phyloP scores from a whole-genome alignment of 30 jellyfish, hydroid and myxozoan genomes.

The Mastigias papua region DNA sequence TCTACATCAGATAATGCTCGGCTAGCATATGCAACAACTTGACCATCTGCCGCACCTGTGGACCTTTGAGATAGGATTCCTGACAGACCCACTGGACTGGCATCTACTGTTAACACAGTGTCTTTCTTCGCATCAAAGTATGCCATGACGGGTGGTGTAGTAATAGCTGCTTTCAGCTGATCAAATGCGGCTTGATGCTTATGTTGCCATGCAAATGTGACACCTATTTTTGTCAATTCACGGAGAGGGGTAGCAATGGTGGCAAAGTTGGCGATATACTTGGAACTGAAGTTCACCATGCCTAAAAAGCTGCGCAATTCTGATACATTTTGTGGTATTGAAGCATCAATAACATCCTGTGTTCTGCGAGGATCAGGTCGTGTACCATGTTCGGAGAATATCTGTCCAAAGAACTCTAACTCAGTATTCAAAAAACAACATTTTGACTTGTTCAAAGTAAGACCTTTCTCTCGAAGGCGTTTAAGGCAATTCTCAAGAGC shows the following conservation, averaged over 20 bases:
- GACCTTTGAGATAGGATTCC: conserved; percentile 41
- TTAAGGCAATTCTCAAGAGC: conserved; percentile 35
- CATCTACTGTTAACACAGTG: conserved; percentile 14
- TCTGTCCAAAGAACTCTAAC: conserved; percentile 56
- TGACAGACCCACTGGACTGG: conserved; percentile 48
- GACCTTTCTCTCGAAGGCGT: conserved; percentile 28
- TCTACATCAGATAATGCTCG: conserved; percentile 51
- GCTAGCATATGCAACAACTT: conserved; percentile 45
- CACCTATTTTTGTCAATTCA: conserved; percentile 21
- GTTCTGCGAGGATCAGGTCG: conserved; percentile 35
- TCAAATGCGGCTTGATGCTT: conserved; percentile 28
- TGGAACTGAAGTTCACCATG: conserved; percentile 43
- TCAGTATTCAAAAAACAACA: conserved; percentile 23
- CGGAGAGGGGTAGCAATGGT: conserved; percentile 55
- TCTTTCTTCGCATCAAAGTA: conserved; percentile 41
- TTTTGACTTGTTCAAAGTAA: conserved; percentile 30
- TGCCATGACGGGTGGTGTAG: conserved; percentile 32
- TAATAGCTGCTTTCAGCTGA: conserved; percentile 9
- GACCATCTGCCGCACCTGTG: conserved; percentile 28
- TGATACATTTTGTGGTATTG: conserved; percentile 23
- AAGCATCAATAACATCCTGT: conserved; percentile 12
- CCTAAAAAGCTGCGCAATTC: conserved; percentile 56
- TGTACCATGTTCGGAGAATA: conserved; percentile 39
- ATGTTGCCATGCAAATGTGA: conserved; percentile 17
- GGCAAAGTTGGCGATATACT: conserved; percentile 25